A percentile compares a stretch with the other conserved stretches of the same genome.
phyloP scores from a whole-genome alignment of 2,113 vertebrate species.

The Syrmaticus mikado region DNA sequence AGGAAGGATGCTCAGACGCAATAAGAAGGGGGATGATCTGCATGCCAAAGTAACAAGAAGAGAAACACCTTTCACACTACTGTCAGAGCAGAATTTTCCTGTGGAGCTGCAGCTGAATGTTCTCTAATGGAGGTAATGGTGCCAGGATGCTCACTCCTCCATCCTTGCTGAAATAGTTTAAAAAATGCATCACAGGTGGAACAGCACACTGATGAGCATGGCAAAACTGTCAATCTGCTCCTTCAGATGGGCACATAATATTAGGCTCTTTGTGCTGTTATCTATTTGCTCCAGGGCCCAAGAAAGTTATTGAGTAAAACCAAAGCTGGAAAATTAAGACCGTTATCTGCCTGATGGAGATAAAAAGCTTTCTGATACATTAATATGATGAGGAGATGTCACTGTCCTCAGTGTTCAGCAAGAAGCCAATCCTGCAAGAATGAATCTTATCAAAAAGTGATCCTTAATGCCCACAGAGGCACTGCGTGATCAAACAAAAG shows the following conservation, averaged over 20 bases:
- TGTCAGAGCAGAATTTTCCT: not conserved
- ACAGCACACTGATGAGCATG: not conserved
- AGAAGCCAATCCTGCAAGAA: not conserved
- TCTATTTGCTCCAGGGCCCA: not conserved
- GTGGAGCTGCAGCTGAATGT: not conserved
- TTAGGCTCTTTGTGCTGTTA: not conserved
- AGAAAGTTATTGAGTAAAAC: not conserved
- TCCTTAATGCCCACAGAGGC: not conserved
- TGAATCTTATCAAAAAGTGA: not conserved
- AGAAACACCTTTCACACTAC: not conserved
- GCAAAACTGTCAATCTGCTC: not conserved
- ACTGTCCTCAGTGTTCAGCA: not conserved
- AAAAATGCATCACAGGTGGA: not conserved
- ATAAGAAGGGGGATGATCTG: not conserved
- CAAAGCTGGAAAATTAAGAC: not conserved
- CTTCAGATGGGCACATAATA: not conserved
- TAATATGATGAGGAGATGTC: rapidly evolving
- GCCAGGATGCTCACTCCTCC: not conserved
- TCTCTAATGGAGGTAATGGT: not conserved
- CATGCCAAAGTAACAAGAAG: not conserved
- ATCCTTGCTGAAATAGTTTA: rapidly evolving
- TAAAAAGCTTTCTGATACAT: not conserved
- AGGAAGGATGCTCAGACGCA: not conserved
- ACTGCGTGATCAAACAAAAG: not conserved
- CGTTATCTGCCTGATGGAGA: not conserved